Evolutionary conservation across 2,888 invertebrate species (phyloP).

Genomic region (Antheraea yamamai): DNA sequence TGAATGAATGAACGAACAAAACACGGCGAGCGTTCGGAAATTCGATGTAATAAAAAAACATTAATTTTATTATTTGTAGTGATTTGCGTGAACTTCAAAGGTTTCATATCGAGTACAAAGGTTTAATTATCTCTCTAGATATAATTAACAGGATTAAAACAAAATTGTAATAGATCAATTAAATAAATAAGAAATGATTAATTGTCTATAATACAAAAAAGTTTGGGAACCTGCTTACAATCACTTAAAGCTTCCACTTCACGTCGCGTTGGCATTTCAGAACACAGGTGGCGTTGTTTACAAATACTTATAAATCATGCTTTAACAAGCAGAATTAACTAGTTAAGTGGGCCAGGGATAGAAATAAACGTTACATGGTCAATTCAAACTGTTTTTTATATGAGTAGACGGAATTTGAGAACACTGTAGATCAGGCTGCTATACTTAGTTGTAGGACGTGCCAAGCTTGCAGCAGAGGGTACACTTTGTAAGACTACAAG

Average conservation of each 20-base stretch:
- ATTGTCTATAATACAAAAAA: background rate
- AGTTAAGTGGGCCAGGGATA: constrained; percentile 8
- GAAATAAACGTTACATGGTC: constrained; percentile 5
- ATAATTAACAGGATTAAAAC: too few species aligned
- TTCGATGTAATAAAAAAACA: too few species aligned
- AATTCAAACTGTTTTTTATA: constrained; percentile 1
- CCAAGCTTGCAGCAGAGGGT: too few species aligned
- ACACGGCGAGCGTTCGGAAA: too few species aligned
- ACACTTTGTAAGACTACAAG: background rate
- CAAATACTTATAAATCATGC: background rate
- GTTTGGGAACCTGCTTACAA: background rate
- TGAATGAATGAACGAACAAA: too few species aligned
- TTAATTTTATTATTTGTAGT: too few species aligned
- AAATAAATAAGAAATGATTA: background rate
- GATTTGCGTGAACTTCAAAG: too few species aligned
- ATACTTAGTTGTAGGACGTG: background rate
- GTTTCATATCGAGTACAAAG: too few species aligned
- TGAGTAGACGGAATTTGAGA: background rate
- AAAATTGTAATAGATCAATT: too few species aligned
- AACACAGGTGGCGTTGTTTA: background rate
- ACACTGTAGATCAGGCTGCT: background rate
- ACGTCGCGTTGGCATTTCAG: background rate
- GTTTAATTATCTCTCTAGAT: too few species aligned
- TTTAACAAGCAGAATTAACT: constrained; percentile 9
- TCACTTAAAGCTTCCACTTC: background rate